These are phyloP conservation scores for Zeugodacus cucurbitae DNA, from an alignment of 1,140 invertebrate genomes.

Conservation along the genomic window DNA sequence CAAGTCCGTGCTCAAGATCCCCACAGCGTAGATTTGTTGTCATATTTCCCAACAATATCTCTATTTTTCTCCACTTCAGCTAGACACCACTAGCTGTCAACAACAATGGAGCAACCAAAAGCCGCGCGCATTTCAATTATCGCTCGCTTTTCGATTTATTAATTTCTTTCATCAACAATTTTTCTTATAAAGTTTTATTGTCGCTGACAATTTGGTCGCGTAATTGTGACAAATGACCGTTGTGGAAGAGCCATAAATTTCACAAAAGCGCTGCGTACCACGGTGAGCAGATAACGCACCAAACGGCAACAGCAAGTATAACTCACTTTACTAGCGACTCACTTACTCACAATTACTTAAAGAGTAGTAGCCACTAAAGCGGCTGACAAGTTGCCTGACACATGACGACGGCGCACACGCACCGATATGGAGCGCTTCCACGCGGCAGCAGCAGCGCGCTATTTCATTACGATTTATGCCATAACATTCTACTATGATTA, in stretches of 20 bases:
- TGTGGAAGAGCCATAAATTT: conserved; percentile 16
- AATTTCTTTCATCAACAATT: background rate
- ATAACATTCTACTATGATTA: background rate
- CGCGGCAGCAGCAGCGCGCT: background rate
- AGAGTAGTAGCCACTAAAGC: background rate
- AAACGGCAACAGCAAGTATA: background rate
- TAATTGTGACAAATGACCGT: conserved; percentile 35
- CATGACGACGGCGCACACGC: background rate
- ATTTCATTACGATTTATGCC: background rate
- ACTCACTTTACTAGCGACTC: background rate
- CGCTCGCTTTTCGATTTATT: background rate
- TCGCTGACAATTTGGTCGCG: conserved; percentile 25
- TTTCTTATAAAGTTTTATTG: background rate
- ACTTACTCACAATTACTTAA: background rate
- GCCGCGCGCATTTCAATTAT: background rate
- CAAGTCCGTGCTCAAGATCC: background rate
- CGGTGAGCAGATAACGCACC: background rate
- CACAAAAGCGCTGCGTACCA: background rate
- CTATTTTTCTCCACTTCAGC: background rate
- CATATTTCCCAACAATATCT: background rate
- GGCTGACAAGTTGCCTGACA: conserved; percentile 5
- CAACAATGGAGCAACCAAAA: background rate
- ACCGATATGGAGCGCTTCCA: background rate
- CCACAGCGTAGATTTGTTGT: background rate
- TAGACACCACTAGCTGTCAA: background rate